A percentile compares a stretch with the other conserved stretches of the same genome.
phyloP scores from a whole-genome alignment of 2,888 invertebrate species.

The Diaprepes abbreviatus region DNA sequence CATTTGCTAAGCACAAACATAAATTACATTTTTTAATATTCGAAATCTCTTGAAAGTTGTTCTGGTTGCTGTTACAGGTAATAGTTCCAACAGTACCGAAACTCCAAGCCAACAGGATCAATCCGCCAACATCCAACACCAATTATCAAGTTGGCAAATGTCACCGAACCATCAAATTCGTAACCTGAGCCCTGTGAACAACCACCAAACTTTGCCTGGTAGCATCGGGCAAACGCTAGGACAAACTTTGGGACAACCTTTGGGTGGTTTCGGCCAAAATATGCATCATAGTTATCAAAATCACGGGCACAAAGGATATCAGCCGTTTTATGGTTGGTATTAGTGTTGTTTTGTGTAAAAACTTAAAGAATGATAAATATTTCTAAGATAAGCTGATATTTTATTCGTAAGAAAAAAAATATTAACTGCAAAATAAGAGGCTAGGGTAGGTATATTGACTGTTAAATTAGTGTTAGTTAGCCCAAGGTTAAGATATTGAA shows the following conservation, averaged over 20 bases:
- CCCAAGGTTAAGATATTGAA: neutral
- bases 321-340: slow-evolving; percentile 61
- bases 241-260: slow-evolving; percentile 45
- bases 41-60: no score
- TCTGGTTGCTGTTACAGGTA: slow-evolving; percentile 57
- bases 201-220: slow-evolving; percentile 39
- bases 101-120: slow-evolving; percentile 36
- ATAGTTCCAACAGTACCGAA: slow-evolving; percentile 61
- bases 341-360: slow-evolving; percentile 47
- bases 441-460: slow-evolving; percentile 2
- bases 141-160: slow-evolving; percentile 50
- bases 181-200: slow-evolving; percentile 57
- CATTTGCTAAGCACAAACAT: no score
- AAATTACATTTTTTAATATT: no score
- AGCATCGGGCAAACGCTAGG: slow-evolving; percentile 29
- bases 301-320: slow-evolving; percentile 58
- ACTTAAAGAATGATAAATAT: no score
- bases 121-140: slow-evolving; percentile 36
- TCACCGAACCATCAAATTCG: slow-evolving; percentile 58
- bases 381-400: no score
- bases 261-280: slow-evolving; percentile 57
- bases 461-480: neutral
- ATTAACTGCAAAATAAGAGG: no score
- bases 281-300: slow-evolving; percentile 57
- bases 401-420: no score